These are phyloP conservation scores for Podarcis cretensis DNA, from an alignment of 2,113 vertebrate genomes.

Conservation along the genomic window DNA sequence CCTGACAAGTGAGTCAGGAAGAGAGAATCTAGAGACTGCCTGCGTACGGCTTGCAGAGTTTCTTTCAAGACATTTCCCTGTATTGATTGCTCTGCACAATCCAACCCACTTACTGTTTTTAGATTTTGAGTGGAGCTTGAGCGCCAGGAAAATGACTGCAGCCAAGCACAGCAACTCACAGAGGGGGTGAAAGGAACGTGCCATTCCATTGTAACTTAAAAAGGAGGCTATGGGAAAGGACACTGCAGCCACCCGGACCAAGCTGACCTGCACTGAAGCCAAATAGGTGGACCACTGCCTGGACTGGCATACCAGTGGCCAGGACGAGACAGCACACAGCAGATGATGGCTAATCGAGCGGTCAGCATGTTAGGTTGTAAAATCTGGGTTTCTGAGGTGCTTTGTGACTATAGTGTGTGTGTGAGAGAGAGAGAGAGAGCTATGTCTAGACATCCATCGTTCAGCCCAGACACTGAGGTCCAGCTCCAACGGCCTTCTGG, in stretches of 20 bases:
- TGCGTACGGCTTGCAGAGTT: not conserved
- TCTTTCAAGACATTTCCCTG: conserved; percentile 32
- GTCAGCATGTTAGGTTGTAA: not conserved
- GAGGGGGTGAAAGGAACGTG: not conserved
- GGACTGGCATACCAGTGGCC: not conserved
- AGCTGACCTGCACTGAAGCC: not conserved
- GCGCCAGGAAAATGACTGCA: not conserved
- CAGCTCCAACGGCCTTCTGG: too few species aligned
- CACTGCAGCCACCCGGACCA: not conserved
- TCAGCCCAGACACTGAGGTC: too few species aligned
- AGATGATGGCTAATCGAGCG: not conserved
- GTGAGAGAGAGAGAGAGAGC: too few species aligned
- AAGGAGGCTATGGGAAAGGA: conserved; percentile 6
- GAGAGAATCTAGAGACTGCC: conserved; percentile 29
- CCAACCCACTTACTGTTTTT: conserved; percentile 32
- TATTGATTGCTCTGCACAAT: conserved; percentile 50
- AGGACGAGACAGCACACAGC: too few species aligned
- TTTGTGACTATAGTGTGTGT: not conserved
- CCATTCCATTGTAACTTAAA: not conserved
- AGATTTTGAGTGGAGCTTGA: conserved; percentile 25
- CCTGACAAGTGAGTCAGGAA: conserved; percentile 47
- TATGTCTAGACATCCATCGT: too few species aligned
- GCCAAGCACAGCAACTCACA: accelerated
- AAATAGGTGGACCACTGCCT: not conserved
- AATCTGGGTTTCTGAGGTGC: not conserved